Evolutionary conservation across 2,797 vertebrate species (phyloP).

Genomic region (Sebastiscus tertius): DNA sequence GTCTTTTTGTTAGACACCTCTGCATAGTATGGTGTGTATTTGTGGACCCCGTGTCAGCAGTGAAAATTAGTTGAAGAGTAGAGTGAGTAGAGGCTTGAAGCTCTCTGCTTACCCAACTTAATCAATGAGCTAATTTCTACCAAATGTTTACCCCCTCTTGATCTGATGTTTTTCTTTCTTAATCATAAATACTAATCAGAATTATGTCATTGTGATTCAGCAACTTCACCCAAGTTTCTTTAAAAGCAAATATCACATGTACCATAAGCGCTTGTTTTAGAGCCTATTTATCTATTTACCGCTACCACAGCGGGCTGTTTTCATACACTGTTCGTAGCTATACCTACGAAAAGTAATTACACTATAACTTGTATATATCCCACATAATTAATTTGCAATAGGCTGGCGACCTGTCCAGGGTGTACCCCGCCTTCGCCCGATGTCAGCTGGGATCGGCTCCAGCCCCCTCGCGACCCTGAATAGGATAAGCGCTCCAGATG

Average conservation of each 20-base stretch:
- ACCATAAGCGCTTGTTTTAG: background rate
- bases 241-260: background rate
- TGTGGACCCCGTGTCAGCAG: background rate
- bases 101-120: background rate
- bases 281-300: background rate
- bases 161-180: background rate
- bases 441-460: too few species aligned
- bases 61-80: background rate
- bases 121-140: background rate
- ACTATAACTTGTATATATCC: too few species aligned
- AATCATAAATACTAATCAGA: background rate
- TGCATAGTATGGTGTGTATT: background rate
- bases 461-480: too few species aligned
- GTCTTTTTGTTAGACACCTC: background rate
- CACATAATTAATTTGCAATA: too few species aligned
- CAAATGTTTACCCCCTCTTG: background rate
- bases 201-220: background rate
- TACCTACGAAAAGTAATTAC: too few species aligned
- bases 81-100: background rate
- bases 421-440: too few species aligned
- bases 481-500: too few species aligned
- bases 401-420: too few species aligned
- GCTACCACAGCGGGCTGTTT: too few species aligned
- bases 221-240: background rate
- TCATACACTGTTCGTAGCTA: too few species aligned